Base-by-base conservation (phyloP, 1,140 invertebrate species). In the Drosophila setifemur region DNA sequence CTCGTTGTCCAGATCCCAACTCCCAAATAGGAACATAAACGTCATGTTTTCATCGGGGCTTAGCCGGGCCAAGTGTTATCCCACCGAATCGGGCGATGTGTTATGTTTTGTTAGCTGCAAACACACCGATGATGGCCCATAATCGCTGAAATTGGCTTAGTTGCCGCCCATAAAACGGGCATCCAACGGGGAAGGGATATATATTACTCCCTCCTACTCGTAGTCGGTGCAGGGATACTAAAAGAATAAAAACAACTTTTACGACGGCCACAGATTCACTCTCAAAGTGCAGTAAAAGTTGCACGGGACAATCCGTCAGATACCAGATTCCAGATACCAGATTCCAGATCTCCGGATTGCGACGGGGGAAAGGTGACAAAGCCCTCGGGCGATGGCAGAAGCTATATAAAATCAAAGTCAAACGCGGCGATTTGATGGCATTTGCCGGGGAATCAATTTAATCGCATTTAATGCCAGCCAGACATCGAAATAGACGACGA, bases 31-130 rank as follows among this genome's bases (percentile, higher is more conserved):
- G 37, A 16, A 70, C 52, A 50, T 78, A 40, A 72, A 76, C 69
- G 71, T 81, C 73, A 58, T 81, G 60, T 75, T 82, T 81, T 61
- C 39, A 43, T 48, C 52, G 43, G 47, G 40, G 70, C 71, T 73
- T 73, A 73, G 42, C 39, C 21, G 23, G 45, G 45, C 72, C 55
- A 54, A 54, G 48, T 77, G 52, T 63, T 75, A 75, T 75, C 14
- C 11, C 37, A 16, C 6, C 9, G 25, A 9, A n/a, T 47, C 9
- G 26, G 39, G 19, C 33, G 18, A 43, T 73, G 31, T 53, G 45
- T 74, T 75, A 83, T 85, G 74, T 86, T 85, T 86, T 85, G 79
- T 85, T 85, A 83, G 70, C 79, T 72, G 81, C 79, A 74, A 86
- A 85, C 79, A 79, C 31, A 78, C 69, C 64, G 73, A 74, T 85